Conservation (phyloP, 2,113 vertebrate genomes). For the Calypte anna region DNA sequence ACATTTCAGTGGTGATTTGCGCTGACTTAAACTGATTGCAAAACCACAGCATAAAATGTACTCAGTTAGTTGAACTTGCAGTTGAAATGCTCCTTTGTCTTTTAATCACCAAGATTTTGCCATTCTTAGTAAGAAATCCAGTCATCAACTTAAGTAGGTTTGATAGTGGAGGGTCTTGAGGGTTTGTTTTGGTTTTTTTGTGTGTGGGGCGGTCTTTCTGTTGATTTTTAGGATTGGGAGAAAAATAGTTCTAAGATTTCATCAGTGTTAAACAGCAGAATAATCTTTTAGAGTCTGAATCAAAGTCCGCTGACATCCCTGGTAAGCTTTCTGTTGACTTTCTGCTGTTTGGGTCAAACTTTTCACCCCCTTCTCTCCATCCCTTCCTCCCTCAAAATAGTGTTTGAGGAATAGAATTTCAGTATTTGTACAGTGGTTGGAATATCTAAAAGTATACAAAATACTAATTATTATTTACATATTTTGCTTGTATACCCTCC, state of each 20-base stretch:
- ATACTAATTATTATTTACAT: background rate
- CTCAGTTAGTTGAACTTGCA: background rate
- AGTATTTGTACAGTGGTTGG: background rate
- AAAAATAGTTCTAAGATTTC: background rate
- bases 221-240: background rate
- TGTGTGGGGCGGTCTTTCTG: background rate
- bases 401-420: background rate
- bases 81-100: background rate
- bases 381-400: background rate
- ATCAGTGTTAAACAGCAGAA: background rate
- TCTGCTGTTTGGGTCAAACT: background rate
- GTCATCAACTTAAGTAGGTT: background rate
- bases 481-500: conserved; percentile 19
- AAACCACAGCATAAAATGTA: background rate
- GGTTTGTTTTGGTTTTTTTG: no score
- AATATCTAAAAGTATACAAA: background rate
- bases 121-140: background rate
- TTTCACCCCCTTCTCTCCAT: background rate
- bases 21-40: background rate
- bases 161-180: background rate
- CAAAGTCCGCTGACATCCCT: background rate
- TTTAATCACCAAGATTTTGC: background rate
- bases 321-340: background rate
- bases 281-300: background rate
- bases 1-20: background rate